Evolutionary conservation across 2,797 vertebrate genomes (phyloP).

Genomic region (Adelosebastes latens): DNA sequence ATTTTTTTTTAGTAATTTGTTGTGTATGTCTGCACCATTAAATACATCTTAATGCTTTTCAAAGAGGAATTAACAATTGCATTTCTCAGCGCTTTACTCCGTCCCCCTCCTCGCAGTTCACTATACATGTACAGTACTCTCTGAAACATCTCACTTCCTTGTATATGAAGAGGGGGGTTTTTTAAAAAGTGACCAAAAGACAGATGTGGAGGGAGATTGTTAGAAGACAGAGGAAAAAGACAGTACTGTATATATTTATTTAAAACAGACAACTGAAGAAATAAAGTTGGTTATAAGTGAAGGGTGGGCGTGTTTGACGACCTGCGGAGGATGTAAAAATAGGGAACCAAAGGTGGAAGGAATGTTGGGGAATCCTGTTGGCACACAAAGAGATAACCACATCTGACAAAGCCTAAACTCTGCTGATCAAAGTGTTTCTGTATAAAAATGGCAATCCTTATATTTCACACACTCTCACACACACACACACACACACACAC

Average conservation of each 20-base stretch:
- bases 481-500: conserved; percentile 11
- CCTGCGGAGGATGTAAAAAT: conserved; percentile 38
- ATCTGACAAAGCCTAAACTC: conserved; percentile 55
- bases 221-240: conserved; percentile 61
- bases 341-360: conserved; percentile 47
- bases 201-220: conserved; percentile 56
- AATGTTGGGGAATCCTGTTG: conserved; percentile 68
- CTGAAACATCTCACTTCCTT: conserved; percentile 59
- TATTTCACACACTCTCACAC: conserved; percentile 22
- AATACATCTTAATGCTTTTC: conserved; percentile 81
- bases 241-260: conserved; percentile 60
- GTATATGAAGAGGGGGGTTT: conserved; percentile 39
- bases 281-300: conserved; percentile 31
- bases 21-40: conserved; percentile 80
- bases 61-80: conserved; percentile 77
- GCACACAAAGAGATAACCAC: conserved; percentile 64
- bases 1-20: conserved; percentile 70
- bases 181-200: conserved; percentile 71
- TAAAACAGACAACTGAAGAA: conserved; percentile 67
- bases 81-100: conserved; percentile 60
- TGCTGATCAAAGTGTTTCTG: conserved; percentile 52
- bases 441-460: conserved; percentile 61
- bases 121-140: conserved; percentile 74
- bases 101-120: conserved; percentile 25
- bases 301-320: conserved; percentile 10